Evolutionary conservation across 53 echinoderm and acorn worm genomes (phyloP).

Genomic region (Apostichopus leukothele): DNA sequence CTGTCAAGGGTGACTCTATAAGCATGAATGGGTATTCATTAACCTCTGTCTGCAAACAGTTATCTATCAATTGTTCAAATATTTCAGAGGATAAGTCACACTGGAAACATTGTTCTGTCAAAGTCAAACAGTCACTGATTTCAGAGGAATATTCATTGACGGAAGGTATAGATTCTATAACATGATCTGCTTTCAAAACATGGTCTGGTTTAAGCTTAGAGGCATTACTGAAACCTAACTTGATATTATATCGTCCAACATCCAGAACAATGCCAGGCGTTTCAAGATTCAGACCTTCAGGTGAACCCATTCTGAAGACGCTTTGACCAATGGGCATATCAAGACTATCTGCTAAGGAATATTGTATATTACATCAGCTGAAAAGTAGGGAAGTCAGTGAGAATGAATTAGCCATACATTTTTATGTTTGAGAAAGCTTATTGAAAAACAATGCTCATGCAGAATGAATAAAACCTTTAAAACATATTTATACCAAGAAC

Average conservation of each 20-base stretch:
- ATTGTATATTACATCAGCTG: too few species aligned
- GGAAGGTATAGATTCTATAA: not conserved
- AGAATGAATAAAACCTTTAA: too few species aligned
- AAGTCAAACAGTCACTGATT: not conserved
- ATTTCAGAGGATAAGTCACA: conserved; percentile 46
- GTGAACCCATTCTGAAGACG: not conserved
- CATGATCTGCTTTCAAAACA: conserved; percentile 37
- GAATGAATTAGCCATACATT: too few species aligned
- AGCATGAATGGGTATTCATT: conserved; percentile 54
- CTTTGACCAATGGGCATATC: too few species aligned
- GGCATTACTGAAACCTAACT: conserved; percentile 55
- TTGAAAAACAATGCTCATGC: too few species aligned
- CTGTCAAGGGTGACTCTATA: conserved; percentile 46
- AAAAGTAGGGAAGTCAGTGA: too few species aligned
- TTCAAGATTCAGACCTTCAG: not conserved
- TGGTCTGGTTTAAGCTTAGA: conserved; percentile 55
- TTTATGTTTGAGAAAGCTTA: too few species aligned
- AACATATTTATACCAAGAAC: too few species aligned
- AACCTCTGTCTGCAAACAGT: conserved; percentile 26
- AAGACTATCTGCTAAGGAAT: too few species aligned
- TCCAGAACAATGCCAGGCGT: conserved; percentile 56
- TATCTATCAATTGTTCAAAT: conserved; percentile 21
- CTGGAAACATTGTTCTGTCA: not conserved
- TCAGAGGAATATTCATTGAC: not conserved
- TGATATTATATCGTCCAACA: conserved; percentile 53